Conservation (phyloP, 1,140 invertebrate species). For the Forficula auricularia region DNA sequence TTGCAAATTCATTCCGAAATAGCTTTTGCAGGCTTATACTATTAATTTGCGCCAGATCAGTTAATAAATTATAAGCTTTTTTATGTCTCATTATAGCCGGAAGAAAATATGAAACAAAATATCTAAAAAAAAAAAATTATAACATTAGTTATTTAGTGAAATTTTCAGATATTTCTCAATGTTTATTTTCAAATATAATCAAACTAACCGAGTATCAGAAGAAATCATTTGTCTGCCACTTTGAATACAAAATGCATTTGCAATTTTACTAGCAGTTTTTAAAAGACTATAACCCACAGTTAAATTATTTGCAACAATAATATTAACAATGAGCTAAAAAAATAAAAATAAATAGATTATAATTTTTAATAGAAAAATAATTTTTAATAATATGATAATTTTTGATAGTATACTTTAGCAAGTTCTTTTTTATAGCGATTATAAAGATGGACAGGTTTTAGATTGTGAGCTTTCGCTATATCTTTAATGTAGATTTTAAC, state of each 20-base stretch:
- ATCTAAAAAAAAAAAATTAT: conserved; percentile 2
- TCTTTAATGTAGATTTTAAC: conserved; percentile 37
- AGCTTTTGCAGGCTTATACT: neutral
- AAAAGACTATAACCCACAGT: neutral
- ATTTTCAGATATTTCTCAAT: neutral
- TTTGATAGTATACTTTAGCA: conserved; percentile 33
- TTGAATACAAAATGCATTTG: neutral
- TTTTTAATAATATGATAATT: neutral
- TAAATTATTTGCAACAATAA: conserved; percentile 2
- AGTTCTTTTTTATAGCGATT: conserved; percentile 46
- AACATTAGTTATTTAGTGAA: conserved; percentile 14
- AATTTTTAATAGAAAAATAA: neutral
- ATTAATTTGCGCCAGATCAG: neutral
- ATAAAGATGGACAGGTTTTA: conserved; percentile 41
- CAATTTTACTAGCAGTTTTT: neutral
- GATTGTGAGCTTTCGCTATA: conserved; percentile 34
- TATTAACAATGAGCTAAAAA: conserved; percentile 2
- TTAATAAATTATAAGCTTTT: neutral
- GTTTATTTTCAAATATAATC: neutral
- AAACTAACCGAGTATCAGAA: neutral
- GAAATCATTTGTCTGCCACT: neutral
- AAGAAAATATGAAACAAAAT: neutral
- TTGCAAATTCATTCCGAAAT: conserved; percentile 26
- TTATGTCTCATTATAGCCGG: neutral
- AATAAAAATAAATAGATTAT: neutral